phyloP scores from a whole-genome alignment of 2,113 vertebrate species.

The Cryptoleucopteryx plumbea region DNA sequence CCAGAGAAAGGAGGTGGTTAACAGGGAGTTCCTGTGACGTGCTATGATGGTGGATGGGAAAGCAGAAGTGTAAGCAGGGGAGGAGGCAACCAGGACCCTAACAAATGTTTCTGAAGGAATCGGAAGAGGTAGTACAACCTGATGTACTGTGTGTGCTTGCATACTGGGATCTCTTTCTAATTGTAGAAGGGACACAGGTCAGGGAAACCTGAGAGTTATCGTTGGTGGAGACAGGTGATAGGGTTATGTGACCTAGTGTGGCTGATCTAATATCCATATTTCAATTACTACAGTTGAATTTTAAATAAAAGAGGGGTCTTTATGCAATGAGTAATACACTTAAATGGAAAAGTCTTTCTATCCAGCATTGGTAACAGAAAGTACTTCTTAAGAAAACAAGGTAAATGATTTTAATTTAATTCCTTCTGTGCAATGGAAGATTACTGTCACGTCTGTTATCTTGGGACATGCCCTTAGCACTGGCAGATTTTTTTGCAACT shows the following conservation, averaged over 20 bases:
- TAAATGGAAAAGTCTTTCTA: background rate
- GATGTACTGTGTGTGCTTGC: background rate
- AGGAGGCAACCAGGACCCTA: background rate
- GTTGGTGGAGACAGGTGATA: background rate
- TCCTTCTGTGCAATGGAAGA: background rate
- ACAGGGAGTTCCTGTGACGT: background rate
- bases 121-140: background rate
- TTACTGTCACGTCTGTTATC: background rate
- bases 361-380: background rate
- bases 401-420: background rate
- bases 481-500: background rate
- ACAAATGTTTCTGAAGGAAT: background rate
- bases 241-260: background rate
- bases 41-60: background rate
- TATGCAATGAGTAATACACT: background rate
- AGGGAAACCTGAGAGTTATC: background rate
- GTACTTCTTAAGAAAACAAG: background rate
- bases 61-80: rapidly evolving
- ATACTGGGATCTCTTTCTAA: background rate
- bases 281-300: background rate
- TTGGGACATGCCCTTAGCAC: background rate
- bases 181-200: background rate
- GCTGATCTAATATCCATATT: background rate
- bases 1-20: background rate
- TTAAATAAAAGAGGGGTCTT: background rate